These are phyloP conservation scores for Dyspetes luteomarginatus DNA, from an alignment of 2,888 invertebrate species.

Conservation along the genomic window DNA sequence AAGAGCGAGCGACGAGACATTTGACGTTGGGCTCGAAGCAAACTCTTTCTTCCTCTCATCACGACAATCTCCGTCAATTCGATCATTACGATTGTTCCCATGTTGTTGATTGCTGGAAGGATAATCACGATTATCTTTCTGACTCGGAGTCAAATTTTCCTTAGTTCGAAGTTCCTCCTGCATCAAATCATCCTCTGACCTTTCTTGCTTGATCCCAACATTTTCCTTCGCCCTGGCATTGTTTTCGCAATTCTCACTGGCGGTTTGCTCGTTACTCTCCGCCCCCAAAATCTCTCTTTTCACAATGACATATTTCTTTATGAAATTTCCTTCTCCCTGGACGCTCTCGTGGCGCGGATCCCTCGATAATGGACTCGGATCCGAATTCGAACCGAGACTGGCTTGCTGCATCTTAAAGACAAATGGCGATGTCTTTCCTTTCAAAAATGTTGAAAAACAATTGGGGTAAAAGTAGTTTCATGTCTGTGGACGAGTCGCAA, in stretches of 20 bases:
- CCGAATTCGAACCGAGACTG: conserved; percentile 70
- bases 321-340: conserved; percentile 37
- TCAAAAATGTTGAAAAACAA: no score
- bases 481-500: no score
- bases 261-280: conserved; percentile 55
- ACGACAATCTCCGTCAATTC: conserved; percentile 28
- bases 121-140: conserved; percentile 24
- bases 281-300: conserved; percentile 64
- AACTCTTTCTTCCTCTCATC: conserved; percentile 49
- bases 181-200: conserved; percentile 53
- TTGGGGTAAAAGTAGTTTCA: no score
- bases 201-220: conserved; percentile 76
- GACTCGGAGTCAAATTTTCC: not conserved
- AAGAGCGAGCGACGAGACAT: not conserved
- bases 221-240: no score
- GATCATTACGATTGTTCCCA: conserved; percentile 9
- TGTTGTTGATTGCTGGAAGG: not conserved
- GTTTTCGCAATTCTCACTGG: conserved; percentile 35
- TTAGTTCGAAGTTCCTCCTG: conserved; percentile 19
- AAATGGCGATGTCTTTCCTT: not conserved
- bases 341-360: conserved; percentile 29
- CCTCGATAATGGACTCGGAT: conserved; percentile 31
- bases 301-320: conserved; percentile 62
- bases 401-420: conserved; percentile 76
- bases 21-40: conserved; percentile 8